Conservation (phyloP, 2,797 vertebrate species). For the Carduelis carduelis region DNA sequence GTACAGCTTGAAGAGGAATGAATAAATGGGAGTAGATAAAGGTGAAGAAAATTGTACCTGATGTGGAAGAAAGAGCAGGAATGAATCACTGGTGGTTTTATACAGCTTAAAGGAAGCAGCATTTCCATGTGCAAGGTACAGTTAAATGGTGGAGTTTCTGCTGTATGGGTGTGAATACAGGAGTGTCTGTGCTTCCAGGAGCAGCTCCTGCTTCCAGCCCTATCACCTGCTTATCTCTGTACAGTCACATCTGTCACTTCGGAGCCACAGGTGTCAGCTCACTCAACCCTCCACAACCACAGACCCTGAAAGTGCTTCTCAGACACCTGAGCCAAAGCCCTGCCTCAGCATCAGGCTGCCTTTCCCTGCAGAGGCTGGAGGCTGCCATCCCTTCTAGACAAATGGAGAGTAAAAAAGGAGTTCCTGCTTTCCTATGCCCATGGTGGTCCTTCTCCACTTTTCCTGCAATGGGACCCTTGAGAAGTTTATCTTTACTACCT, state of each 20-base stretch:
- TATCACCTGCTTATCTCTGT: background rate
- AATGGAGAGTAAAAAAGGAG: background rate
- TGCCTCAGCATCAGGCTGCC: background rate
- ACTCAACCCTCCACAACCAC: background rate
- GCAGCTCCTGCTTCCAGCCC: background rate
- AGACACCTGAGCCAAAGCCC: background rate
- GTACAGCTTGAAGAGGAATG: background rate
- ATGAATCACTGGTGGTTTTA: background rate
- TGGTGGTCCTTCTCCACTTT: background rate
- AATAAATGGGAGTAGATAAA: background rate
- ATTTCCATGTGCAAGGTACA: background rate
- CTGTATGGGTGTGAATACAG: background rate
- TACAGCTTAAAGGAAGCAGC: background rate
- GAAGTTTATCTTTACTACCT: background rate
- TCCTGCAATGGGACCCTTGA: accelerated
- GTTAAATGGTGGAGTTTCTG: background rate
- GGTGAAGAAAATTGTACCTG: background rate
- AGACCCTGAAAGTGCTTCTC: background rate
- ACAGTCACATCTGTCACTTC: background rate
- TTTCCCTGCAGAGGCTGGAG: background rate
- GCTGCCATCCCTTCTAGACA: background rate
- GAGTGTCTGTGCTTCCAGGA: background rate
- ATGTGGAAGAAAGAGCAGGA: background rate
- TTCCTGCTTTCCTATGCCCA: background rate
- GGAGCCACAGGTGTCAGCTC: background rate